phyloP scores from a whole-genome alignment of 2,113 vertebrate species.

The Procavia capensis region DNA sequence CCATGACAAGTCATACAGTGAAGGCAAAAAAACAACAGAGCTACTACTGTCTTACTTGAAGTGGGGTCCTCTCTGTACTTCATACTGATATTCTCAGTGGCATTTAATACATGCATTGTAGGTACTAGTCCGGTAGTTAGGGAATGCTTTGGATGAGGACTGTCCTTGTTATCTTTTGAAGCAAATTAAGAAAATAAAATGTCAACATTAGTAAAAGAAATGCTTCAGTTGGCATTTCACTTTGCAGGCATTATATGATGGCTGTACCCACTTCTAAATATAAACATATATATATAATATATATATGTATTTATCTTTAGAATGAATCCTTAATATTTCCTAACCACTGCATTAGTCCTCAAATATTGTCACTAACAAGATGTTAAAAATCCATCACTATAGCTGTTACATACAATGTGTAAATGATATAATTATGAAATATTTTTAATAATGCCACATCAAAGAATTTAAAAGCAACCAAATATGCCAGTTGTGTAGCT shows the following conservation, averaged over 20 bases:
- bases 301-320: neutral
- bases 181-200: conserved; percentile 68
- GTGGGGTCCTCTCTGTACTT: conserved; percentile 71
- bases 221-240: conserved; percentile 51
- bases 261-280: neutral
- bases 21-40: conserved; percentile 47
- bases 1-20: conserved; percentile 10
- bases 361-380: neutral
- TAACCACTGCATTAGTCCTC: neutral
- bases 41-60: conserved; percentile 74
- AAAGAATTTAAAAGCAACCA: neutral
- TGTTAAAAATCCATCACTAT: neutral
- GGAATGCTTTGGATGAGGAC: conserved; percentile 68
- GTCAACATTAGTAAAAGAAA: conserved; percentile 47
- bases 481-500: neutral
- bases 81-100: conserved; percentile 76
- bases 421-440: neutral
- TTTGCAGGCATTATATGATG: conserved; percentile 49
- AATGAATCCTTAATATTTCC: conserved; percentile 24
- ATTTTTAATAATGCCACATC: neutral
- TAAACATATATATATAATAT: neutral
- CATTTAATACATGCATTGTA: conserved; percentile 76
- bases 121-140: conserved; percentile 60
- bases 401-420: neutral
- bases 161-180: conserved; percentile 76